Evolutionary conservation across 2,797 vertebrate genomes (phyloP).

Genomic region (Decapterus maruadsi): DNA sequence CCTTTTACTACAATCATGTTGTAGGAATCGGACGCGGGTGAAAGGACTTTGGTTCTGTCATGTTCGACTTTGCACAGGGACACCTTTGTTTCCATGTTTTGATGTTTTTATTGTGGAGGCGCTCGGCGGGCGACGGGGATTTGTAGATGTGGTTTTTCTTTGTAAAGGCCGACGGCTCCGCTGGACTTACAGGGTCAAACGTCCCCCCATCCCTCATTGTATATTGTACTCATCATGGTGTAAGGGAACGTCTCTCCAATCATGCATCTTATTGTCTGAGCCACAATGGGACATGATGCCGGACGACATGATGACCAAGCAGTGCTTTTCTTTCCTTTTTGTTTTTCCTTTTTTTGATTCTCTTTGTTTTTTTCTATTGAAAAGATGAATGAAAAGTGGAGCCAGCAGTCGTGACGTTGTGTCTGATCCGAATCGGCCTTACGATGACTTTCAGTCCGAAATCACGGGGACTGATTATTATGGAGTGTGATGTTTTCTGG

Average conservation of each 20-base stretch:
- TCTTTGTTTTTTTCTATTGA: constrained; percentile 74
- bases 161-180: constrained; percentile 90
- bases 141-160: constrained; percentile 91
- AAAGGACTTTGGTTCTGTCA: constrained; percentile 80
- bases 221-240: constrained; percentile 91
- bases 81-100: constrained; percentile 95
- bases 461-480: constrained; percentile 34
- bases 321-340: constrained; percentile 42
- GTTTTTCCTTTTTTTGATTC: constrained; percentile 5
- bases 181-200: constrained; percentile 98
- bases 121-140: constrained; percentile 87
- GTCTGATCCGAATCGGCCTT: constrained; percentile 61
- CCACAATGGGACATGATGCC: constrained; percentile 84
- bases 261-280: constrained; percentile 83
- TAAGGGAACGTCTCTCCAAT: constrained; percentile 85
- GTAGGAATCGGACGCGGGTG: constrained; percentile 79
- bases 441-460: constrained; percentile 47
- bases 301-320: constrained; percentile 70
- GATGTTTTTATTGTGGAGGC: constrained; percentile 91
- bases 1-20: constrained; percentile 88
- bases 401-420: constrained; percentile 55
- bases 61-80: constrained; percentile 84
- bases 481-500: constrained; percentile 54
- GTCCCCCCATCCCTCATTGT: constrained; percentile 85
- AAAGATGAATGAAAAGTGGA: constrained; percentile 88